These are phyloP conservation scores for Sceloporus tristichus DNA, from an alignment of 2,113 vertebrate genomes.

Conservation along the genomic window DNA sequence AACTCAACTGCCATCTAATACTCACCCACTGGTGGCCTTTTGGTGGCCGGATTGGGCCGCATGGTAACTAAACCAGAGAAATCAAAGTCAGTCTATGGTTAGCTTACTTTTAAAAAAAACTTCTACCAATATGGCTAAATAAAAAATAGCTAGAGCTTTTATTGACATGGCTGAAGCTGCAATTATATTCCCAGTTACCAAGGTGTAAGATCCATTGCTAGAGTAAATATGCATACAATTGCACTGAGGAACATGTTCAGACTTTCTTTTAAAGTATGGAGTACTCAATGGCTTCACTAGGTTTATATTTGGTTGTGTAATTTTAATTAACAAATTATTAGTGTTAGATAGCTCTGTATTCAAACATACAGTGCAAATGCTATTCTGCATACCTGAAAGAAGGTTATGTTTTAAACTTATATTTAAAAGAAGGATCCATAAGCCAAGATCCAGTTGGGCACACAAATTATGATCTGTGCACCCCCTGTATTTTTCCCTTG, in stretches of 20 bases:
- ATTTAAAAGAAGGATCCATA: not conserved
- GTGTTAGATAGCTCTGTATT: not conserved
- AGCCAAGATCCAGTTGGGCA: not conserved
- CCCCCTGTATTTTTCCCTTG: not conserved
- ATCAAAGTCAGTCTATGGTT: slow-evolving; percentile 29
- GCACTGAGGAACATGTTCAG: not conserved
- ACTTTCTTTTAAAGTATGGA: not conserved
- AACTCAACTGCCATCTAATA: not conserved
- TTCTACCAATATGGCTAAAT: not conserved
- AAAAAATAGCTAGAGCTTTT: not conserved
- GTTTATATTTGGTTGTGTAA: not conserved
- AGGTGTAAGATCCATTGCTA: not conserved
- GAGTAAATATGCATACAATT: not conserved
- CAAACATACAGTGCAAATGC: not conserved
- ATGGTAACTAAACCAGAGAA: slow-evolving; percentile 55
- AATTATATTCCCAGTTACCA: not conserved
- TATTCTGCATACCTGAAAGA: no score
- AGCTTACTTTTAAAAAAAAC: slow-evolving; percentile 6
- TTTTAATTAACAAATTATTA: not conserved
- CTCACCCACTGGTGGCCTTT: slow-evolving; percentile 66
- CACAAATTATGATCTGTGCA: not conserved
- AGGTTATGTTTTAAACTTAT: not conserved
- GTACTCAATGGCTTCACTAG: not conserved
- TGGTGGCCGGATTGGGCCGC: slow-evolving; percentile 56
- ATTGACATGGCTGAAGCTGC: not conserved